phyloP scores from a whole-genome alignment of 2,113 vertebrate species.

The Thymallus thymallus region DNA sequence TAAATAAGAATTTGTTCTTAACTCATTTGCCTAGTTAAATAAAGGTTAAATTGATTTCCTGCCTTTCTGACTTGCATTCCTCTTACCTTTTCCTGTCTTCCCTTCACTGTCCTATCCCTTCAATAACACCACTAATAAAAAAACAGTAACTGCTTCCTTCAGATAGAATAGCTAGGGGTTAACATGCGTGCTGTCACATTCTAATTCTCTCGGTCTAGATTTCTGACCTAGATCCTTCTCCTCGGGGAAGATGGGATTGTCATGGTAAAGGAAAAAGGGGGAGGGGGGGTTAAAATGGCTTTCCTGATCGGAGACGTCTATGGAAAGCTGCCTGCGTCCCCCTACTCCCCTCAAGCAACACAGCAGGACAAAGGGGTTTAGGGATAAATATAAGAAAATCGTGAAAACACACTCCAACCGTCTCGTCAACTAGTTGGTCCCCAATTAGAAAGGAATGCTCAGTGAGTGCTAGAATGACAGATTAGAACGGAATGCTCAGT shows the following conservation, averaged over 20 bases:
- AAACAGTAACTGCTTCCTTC: too few relatives aligned
- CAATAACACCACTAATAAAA: too few relatives aligned
- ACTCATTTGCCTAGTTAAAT: too few relatives aligned
- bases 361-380: slow-evolving; percentile 11
- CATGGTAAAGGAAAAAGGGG: slow-evolving; percentile 7
- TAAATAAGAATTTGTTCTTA: too few relatives aligned
- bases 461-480: not conserved
- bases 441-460: not conserved
- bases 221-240: slow-evolving; percentile 38
- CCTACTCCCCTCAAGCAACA: not conserved
- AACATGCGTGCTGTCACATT: not conserved
- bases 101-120: too few relatives aligned
- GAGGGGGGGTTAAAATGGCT: slow-evolving; percentile 13
- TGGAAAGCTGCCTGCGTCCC: slow-evolving; percentile 12
- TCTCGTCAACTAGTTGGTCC: not conserved
- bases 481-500: not conserved
- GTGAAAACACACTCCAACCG: slow-evolving; percentile 20
- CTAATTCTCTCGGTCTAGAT: slow-evolving; percentile 4
- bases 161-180: too few relatives aligned
- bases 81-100: too few relatives aligned
- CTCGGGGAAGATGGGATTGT: slow-evolving; percentile 23
- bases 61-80: too few relatives aligned
- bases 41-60: too few relatives aligned
- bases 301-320: slow-evolving; percentile 15
- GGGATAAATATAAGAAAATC: slow-evolving; percentile 7